These are phyloP conservation scores for Ruditapes philippinarum DNA, from an alignment of 1,140 invertebrate species.

Conservation along the genomic window DNA sequence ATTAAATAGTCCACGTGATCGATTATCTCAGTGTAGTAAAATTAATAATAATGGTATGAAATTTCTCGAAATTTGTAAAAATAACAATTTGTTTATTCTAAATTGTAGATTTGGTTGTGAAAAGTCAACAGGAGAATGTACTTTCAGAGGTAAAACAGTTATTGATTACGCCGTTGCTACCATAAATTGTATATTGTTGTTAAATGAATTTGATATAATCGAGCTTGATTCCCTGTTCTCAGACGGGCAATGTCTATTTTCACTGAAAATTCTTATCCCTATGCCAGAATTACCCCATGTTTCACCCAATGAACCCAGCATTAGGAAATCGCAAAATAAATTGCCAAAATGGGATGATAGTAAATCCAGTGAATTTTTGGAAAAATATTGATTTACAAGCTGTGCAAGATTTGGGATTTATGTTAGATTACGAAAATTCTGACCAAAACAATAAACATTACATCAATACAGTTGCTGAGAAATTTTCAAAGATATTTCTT, in stretches of 20 bases:
- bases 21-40: neutral
- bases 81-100: neutral
- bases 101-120: constrained; percentile 40
- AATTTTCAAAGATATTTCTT: neutral
- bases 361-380: neutral
- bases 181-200: neutral
- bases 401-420: neutral
- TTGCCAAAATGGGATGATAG: neutral
- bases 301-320: neutral
- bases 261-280: neutral
- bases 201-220: neutral
- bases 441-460: neutral
- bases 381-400: neutral
- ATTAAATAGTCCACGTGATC: neutral
- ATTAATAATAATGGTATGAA: neutral
- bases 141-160: neutral
- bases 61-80: neutral
- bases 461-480: neutral
- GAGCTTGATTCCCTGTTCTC: neutral
- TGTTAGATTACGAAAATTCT: neutral
- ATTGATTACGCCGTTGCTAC: neutral
- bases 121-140: neutral
- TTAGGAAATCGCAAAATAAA: too few species aligned
- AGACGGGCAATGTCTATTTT: neutral
- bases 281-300: neutral